Evolutionary conservation across 2,888 invertebrate genomes (phyloP).

Genomic region (Opisthograptis luteolata): DNA sequence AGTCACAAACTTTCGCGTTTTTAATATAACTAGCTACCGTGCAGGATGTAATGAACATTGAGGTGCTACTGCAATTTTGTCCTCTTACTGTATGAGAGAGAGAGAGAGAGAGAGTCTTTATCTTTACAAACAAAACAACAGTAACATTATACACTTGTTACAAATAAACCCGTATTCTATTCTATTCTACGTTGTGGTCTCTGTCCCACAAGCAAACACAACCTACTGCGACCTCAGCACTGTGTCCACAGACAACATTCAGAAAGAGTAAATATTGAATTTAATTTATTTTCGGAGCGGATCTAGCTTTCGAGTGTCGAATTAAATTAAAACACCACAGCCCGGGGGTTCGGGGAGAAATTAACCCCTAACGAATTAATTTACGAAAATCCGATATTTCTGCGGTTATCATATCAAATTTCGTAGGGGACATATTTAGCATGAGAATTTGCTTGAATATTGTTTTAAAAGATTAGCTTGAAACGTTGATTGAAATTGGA

Average conservation of each 20-base stretch:
- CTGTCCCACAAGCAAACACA: neutral
- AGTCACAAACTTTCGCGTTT: too few species aligned
- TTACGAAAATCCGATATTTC: constrained; percentile 11
- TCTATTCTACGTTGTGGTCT: too few species aligned
- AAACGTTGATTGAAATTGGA: too few species aligned
- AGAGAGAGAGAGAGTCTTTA: too few species aligned
- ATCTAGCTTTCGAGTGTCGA: constrained; percentile 13
- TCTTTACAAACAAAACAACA: too few species aligned
- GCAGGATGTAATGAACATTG: too few species aligned
- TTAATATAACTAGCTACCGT: too few species aligned
- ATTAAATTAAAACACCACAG: constrained; percentile 21
- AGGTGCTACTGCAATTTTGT: too few species aligned
- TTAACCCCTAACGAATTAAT: constrained; percentile 12
- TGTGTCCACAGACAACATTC: constrained; percentile 3
- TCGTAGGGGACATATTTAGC: neutral
- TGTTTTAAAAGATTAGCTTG: too few species aligned
- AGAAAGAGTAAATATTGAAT: constrained; percentile 21
- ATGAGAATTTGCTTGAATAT: neutral
- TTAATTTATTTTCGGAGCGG: constrained; percentile 22
- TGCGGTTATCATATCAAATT: constrained; percentile 2
- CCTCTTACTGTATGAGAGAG: too few species aligned
- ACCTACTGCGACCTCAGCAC: neutral
- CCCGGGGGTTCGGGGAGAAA: constrained; percentile 3
- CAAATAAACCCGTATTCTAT: too few species aligned
- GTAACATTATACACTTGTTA: neutral